Conservation (phyloP, 1,140 invertebrate genomes). For the Drosophila grimshawi region DNA sequence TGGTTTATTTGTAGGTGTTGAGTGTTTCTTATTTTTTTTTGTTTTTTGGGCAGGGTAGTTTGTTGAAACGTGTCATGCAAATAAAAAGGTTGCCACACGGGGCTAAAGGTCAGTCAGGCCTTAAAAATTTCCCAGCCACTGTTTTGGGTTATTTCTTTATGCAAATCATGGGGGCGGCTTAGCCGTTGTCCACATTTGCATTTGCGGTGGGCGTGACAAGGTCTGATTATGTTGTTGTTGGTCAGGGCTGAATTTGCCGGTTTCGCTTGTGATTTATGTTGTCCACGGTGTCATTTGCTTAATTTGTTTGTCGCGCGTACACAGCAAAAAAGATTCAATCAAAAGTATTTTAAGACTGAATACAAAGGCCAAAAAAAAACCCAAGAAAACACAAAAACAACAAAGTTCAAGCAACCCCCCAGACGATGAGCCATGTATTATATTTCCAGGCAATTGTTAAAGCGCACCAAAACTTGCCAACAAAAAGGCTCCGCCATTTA, state of each 20-base stretch:
- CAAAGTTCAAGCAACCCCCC: conserved; percentile 49
- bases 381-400: conserved; percentile 14
- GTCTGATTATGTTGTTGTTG: conserved; percentile 60
- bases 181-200: conserved; percentile 9
- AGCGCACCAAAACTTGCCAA: conserved; percentile 23
- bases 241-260: conserved; percentile 8
- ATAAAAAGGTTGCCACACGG: conserved; percentile 48
- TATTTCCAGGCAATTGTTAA: conserved; percentile 68
- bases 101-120: conserved; percentile 54
- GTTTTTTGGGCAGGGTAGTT: conserved; percentile 4
- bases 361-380: conserved; percentile 19
- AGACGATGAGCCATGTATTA: conserved; percentile 49
- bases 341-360: conserved; percentile 27
- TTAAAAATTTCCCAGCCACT: conserved; percentile 46
- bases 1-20: conserved; percentile 45
- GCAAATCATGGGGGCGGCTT: conserved; percentile 56
- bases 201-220: conserved; percentile 58
- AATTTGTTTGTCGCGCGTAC: conserved; percentile 45
- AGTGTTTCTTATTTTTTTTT: conserved; percentile 11
- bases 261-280: conserved; percentile 21
- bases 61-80: conserved; percentile 63
- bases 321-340: conserved; percentile 44
- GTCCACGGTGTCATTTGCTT: conserved; percentile 54
- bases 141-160: conserved; percentile 59
- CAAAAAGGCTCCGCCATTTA: conserved; percentile 32